phyloP scores from a whole-genome alignment of 1,140 invertebrate species.

The Nasonia longicornis region DNA sequence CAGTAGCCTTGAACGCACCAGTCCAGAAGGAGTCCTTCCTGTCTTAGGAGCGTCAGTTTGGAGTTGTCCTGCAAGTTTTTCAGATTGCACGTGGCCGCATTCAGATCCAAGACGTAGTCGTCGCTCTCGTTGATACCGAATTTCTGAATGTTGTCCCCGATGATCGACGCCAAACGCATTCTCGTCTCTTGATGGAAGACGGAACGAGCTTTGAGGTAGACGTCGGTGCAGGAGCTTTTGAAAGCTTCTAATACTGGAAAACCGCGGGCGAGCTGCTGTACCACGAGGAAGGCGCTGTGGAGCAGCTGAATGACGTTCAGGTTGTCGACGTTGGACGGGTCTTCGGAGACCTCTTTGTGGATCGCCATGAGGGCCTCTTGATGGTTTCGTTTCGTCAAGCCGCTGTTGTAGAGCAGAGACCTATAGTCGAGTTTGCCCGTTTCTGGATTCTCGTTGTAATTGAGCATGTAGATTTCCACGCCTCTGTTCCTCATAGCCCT shows the following conservation, averaged over 20 bases:
- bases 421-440: conserved; percentile 68
- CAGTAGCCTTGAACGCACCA: conserved; percentile 42
- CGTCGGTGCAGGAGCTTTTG: conserved; percentile 73
- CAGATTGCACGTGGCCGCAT: conserved; percentile 54
- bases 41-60: conserved; percentile 56
- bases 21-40: conserved; percentile 59
- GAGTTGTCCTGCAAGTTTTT: conserved; percentile 58
- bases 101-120: conserved; percentile 46
- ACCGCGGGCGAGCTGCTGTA: conserved; percentile 75
- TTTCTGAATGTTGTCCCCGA: conserved; percentile 52
- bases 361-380: conserved; percentile 70
- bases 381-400: conserved; percentile 65
- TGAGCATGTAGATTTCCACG: conserved; percentile 87
- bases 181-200: conserved; percentile 57
- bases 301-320: conserved; percentile 74
- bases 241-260: conserved; percentile 70
- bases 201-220: conserved; percentile 77
- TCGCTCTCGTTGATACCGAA: conserved; percentile 34
- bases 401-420: conserved; percentile 70
- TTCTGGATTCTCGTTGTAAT: conserved; percentile 60
- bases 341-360: conserved; percentile 66
- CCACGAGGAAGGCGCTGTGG: conserved; percentile 74
- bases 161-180: conserved; percentile 51
- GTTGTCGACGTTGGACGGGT: conserved; percentile 69
- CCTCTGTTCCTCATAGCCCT: conserved; percentile 98